These are phyloP conservation scores for Tetanocera ferruginea DNA, from an alignment of 2,888 invertebrate species.

Conservation along the genomic window DNA sequence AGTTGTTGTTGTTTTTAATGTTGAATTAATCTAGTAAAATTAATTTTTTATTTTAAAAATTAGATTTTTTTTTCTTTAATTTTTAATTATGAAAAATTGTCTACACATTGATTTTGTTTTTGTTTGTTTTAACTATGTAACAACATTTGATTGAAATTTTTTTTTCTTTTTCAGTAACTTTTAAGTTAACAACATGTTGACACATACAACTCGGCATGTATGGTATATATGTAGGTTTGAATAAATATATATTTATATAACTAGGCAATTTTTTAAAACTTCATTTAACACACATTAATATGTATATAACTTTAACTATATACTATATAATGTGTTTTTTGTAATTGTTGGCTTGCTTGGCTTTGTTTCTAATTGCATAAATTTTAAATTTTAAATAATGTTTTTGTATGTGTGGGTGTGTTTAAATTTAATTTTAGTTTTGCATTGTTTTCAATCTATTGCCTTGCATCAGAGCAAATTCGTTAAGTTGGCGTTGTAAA, in stretches of 20 bases:
- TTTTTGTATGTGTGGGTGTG: conserved; percentile 15
- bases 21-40: too few relatives aligned
- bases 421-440: conserved; percentile 16
- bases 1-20: too few relatives aligned
- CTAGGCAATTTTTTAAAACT: conserved; percentile 14
- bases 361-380: conserved; percentile 55
- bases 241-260: not conserved
- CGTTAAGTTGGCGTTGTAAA: conserved; percentile 52
- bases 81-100: too few relatives aligned
- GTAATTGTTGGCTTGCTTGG: conserved; percentile 48
- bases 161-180: not conserved
- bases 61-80: not conserved
- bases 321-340: conserved; percentile 43
- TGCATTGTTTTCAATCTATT: conserved; percentile 52
- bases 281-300: conserved; percentile 43
- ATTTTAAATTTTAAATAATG: conserved; percentile 48
- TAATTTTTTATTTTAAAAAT: not conserved
- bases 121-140: not conserved
- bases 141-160: conserved; percentile 7
- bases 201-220: not conserved
- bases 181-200: conserved; percentile 1
- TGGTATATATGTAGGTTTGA: conserved; percentile 1
- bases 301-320: conserved; percentile 45
- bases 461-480: conserved; percentile 62
- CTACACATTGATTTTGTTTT: too few relatives aligned